Percentiles rank a stretch among this genome's conserved stretches.
These are phyloP conservation scores for Nudaria mundana DNA, from an alignment of 2,888 invertebrate genomes.

Conservation along the genomic window DNA sequence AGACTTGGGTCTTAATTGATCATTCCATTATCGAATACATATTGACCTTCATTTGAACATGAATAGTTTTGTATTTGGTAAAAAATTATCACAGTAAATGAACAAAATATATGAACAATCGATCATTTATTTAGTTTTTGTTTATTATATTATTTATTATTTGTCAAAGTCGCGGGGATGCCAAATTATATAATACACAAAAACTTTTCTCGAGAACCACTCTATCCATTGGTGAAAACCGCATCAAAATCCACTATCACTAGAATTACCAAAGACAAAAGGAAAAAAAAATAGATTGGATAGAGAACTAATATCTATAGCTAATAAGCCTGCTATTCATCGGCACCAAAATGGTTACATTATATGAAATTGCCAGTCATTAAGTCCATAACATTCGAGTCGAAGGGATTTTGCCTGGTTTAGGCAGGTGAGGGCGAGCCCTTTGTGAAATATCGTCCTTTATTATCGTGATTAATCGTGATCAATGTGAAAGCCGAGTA, in stretches of 20 bases:
- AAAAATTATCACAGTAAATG: too few relatives aligned
- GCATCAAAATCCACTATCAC: too few relatives aligned
- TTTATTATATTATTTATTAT: background rate
- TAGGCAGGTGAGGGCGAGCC: conserved; percentile 11
- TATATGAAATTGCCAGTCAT: conserved; percentile 28
- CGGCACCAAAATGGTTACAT: conserved; percentile 14
- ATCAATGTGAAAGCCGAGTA: conserved; percentile 13
- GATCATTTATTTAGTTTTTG: background rate
- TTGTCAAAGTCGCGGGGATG: background rate
- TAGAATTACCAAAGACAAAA: too few relatives aligned
- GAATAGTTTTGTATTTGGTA: too few relatives aligned
- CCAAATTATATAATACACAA: too few relatives aligned
- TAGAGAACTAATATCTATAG: too few relatives aligned
- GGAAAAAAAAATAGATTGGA: too few relatives aligned
- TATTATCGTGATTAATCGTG: conserved; percentile 30
- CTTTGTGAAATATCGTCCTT: conserved; percentile 30
- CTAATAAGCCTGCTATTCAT: conserved; percentile 10
- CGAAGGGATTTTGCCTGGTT: conserved; percentile 5
- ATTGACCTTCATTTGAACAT: background rate
- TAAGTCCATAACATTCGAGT: conserved; percentile 21
- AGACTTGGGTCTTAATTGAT: conserved; percentile 4
- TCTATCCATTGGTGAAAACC: too few relatives aligned
- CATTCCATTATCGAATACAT: background rate
- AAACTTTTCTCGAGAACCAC: too few relatives aligned
- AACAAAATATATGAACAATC: too few relatives aligned